A percentile compares a stretch with the other conserved stretches of the same genome.
Conservation (phyloP, 2,888 invertebrate species). For the Amblyjoppa fuscipennis region DNA sequence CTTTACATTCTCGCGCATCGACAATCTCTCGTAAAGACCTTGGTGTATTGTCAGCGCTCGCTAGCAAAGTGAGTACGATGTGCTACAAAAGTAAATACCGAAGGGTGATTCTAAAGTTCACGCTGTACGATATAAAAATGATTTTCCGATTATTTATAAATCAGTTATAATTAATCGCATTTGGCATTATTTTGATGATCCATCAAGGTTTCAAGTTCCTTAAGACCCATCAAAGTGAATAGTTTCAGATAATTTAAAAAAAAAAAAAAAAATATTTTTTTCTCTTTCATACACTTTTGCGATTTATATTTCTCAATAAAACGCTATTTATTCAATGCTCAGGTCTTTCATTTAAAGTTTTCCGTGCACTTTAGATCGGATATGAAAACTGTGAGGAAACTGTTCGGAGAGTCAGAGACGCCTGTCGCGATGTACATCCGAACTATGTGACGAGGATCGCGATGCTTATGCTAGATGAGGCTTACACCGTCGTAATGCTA, state of each 20-base stretch:
- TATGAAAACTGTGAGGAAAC: slow-evolving; percentile 67
- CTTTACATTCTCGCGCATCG: slow-evolving; percentile 56
- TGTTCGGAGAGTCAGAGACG: slow-evolving; percentile 58
- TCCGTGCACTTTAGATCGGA: slow-evolving; percentile 61
- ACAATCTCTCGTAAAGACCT: slow-evolving; percentile 64
- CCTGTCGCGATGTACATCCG: slow-evolving; percentile 67
- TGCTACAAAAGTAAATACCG: not conserved
- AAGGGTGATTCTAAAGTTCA: not conserved
- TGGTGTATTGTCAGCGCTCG: slow-evolving; percentile 62
- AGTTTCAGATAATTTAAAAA: too few species aligned
- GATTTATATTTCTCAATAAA: not conserved
- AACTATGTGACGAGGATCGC: slow-evolving; percentile 66
- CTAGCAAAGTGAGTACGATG: slow-evolving; percentile 61
- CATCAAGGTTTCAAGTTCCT: too few species aligned
- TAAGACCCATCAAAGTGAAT: too few species aligned
- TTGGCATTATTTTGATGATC: not conserved
- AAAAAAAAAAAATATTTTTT: too few species aligned
- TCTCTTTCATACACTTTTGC: too few species aligned
- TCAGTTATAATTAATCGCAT: too few species aligned
- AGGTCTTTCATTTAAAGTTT: not conserved
- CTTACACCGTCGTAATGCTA: slow-evolving; percentile 67
- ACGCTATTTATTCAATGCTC: not conserved
- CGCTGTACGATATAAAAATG: too few species aligned
- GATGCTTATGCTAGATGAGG: slow-evolving; percentile 67
- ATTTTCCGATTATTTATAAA: too few species aligned